phyloP scores from a whole-genome alignment of 2,113 vertebrate species.

The Ancistrus triradiatus region DNA sequence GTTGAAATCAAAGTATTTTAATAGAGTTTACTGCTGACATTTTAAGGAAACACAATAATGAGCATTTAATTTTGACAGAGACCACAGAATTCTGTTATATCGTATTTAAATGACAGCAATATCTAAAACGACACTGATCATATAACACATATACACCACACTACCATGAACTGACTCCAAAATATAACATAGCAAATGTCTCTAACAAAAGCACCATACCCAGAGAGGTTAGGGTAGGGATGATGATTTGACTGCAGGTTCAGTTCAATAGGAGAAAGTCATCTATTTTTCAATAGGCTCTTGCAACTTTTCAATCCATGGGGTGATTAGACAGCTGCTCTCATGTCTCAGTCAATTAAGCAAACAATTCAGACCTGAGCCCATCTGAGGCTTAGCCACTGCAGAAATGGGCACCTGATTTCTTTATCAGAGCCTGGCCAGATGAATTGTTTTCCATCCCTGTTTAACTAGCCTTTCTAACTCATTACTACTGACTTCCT shows the following conservation, averaged over 20 bases:
- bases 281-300: slow-evolving; percentile 47
- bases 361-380: slow-evolving; percentile 38
- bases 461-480: slow-evolving; percentile 27
- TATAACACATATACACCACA: not conserved
- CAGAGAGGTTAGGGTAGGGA: slow-evolving; percentile 24
- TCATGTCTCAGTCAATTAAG: slow-evolving; percentile 49
- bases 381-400: slow-evolving; percentile 30
- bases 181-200: slow-evolving; percentile 25
- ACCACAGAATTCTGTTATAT: too few relatives aligned
- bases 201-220: slow-evolving; percentile 36
- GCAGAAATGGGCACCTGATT: not conserved
- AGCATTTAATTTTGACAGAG: too few relatives aligned
- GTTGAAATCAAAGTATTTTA: too few relatives aligned
- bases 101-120: too few relatives aligned
- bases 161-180: slow-evolving; percentile 5
- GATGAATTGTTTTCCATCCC: slow-evolving; percentile 33
- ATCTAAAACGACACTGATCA: slow-evolving; percentile 3
- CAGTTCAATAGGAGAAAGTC: slow-evolving; percentile 43
- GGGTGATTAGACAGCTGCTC: slow-evolving; percentile 9
- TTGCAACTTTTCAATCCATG: slow-evolving; percentile 36
- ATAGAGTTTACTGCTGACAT: too few relatives aligned
- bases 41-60: too few relatives aligned
- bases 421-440: slow-evolving; percentile 33
- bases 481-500: slow-evolving; percentile 37
- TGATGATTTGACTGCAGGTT: slow-evolving; percentile 45